Conservation (phyloP, 2,888 invertebrate genomes). For the Leptinotarsa juncta region DNA sequence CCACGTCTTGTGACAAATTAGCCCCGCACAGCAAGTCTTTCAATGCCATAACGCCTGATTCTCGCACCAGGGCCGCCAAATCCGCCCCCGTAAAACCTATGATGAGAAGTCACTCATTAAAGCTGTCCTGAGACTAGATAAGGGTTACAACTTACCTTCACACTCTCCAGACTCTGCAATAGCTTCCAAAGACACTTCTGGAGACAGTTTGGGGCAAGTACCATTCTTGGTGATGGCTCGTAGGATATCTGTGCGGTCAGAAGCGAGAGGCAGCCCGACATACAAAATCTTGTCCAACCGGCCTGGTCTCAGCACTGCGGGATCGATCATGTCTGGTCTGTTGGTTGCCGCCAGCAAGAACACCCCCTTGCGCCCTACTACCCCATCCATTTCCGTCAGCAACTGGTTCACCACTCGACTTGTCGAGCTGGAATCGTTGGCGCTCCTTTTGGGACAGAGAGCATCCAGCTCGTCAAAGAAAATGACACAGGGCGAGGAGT, state of each 20-base stretch:
- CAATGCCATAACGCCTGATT: constrained; percentile 85
- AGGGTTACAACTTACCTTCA: constrained; percentile 64
- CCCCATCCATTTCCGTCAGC: constrained; percentile 98
- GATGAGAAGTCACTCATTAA: not conserved
- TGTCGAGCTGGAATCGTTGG: constrained; percentile 28
- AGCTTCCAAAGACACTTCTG: constrained; percentile 80
- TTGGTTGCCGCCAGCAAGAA: constrained; percentile 97
- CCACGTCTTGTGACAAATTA: constrained; percentile 60
- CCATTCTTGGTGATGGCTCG: constrained; percentile 82
- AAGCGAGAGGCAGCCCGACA: constrained; percentile 85
- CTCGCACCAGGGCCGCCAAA: constrained; percentile 87
- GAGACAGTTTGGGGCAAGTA: constrained; percentile 79
- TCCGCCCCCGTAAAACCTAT: constrained; percentile 91
- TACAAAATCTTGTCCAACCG: constrained; percentile 91
- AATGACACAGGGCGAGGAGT: constrained; percentile 97
- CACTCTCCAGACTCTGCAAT: constrained; percentile 76
- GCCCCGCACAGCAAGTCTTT: constrained; percentile 75
- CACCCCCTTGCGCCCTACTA: constrained; percentile 90
- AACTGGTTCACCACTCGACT: constrained; percentile 87
- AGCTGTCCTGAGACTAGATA: not conserved
- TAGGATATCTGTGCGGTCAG: constrained; percentile 89
- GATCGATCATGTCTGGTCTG: constrained; percentile 96
- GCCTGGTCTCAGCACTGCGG: constrained; percentile 90
- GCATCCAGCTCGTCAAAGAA: constrained; percentile 99
- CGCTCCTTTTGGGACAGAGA: constrained; percentile 84